These are phyloP conservation scores for Gambusia affinis DNA, from an alignment of 2,113 vertebrate genomes.

Conservation along the genomic window DNA sequence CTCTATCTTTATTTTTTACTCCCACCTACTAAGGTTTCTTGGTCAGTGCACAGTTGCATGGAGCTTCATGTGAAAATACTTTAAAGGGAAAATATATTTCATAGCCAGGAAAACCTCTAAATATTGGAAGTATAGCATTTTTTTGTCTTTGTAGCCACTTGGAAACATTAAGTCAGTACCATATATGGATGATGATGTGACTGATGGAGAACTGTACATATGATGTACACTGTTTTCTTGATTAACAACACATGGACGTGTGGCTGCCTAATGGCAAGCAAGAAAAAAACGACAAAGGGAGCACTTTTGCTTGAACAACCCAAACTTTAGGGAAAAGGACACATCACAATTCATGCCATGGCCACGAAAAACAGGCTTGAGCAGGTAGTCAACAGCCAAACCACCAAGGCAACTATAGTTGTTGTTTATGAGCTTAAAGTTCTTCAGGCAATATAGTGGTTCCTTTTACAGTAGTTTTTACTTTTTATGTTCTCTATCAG, in stretches of 20 bases:
- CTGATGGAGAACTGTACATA: too few species aligned
- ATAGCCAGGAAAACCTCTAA: too few species aligned
- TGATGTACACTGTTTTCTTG: too few species aligned
- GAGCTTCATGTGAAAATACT: constrained; percentile 26
- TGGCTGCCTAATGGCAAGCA: too few species aligned
- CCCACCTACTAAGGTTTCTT: constrained; percentile 16
- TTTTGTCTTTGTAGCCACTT: too few species aligned
- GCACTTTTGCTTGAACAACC: background rate
- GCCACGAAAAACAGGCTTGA: background rate
- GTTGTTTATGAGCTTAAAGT: background rate
- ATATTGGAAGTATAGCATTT: too few species aligned
- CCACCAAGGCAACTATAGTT: background rate
- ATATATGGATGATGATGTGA: too few species aligned
- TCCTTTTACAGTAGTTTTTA: background rate
- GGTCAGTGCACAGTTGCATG: constrained; percentile 45
- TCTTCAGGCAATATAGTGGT: background rate
- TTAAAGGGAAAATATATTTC: background rate
- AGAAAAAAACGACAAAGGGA: too few species aligned
- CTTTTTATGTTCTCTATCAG: background rate
- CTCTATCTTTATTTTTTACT: constrained; percentile 19
- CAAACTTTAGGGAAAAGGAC: background rate
- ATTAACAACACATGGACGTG: too few species aligned
- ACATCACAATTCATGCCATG: background rate
- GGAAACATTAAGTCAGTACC: too few species aligned
- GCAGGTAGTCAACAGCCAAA: background rate